Evolutionary conservation across 2,113 vertebrate genomes (phyloP).

Genomic region (Carlito syrichta): DNA sequence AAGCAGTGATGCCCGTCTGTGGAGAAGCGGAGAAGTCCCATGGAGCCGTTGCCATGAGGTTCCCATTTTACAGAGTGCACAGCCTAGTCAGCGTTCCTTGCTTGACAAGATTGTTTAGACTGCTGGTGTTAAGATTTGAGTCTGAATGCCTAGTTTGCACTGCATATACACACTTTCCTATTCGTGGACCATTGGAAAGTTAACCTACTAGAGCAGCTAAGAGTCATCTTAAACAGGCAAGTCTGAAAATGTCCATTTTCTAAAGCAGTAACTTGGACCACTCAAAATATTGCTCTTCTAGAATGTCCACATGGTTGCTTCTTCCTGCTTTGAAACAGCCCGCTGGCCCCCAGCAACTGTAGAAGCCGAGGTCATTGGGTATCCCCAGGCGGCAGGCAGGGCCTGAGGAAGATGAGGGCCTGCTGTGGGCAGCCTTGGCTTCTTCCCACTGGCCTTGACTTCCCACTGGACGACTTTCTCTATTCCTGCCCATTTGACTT

Average conservation of each 20-base stretch:
- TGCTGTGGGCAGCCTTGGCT: neutral
- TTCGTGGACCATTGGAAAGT: neutral
- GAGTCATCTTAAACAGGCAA: fast-evolving
- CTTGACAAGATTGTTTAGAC: fast-evolving
- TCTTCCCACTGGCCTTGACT: fast-evolving
- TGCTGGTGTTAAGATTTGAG: fast-evolving
- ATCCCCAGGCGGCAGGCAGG: neutral
- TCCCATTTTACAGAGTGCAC: fast-evolving
- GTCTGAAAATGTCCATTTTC: neutral
- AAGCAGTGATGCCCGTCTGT: neutral
- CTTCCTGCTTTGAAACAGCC: neutral
- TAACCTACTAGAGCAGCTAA: neutral
- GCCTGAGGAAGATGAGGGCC: neutral
- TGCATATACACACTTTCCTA: fast-evolving
- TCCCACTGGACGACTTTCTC: too few species aligned
- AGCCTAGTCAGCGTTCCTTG: fast-evolving
- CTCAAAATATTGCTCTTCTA: neutral
- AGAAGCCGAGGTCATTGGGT: fast-evolving
- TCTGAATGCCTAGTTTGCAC: neutral
- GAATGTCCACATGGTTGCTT: neutral
- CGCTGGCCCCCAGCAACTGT: fast-evolving
- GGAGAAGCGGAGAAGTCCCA: neutral
- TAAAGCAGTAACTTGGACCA: neutral
- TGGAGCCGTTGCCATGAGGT: fast-evolving
- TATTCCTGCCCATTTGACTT: neutral